Evolutionary conservation across 2,888 invertebrate genomes (phyloP), one percentile per base, ranked within the genome.

Genomic region (Apocheima hispidaria): DNA sequence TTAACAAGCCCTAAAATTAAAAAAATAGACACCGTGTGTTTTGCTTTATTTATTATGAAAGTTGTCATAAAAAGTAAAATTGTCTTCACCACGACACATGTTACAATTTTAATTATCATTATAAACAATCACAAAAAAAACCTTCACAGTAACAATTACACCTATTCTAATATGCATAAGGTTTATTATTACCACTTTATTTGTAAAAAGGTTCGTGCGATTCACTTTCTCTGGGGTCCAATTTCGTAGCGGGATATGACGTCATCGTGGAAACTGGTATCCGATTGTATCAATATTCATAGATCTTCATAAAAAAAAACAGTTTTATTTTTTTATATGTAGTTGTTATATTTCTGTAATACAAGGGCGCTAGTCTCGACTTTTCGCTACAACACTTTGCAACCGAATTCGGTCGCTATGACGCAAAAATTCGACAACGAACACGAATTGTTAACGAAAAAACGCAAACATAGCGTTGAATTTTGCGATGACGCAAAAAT

Each of bases 151-250:
- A 10, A 36, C 30, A 14, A 9, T 40, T 7, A 44, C 30, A 14
- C 55, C 40, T 54, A 60, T 38, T 12, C 0, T 9, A n/a, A 44
- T 18, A 21, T 7, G 0, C 1, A 14, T 55, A 60, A 60, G 50
- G 55, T 60, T 44, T 30, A 53, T 6, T 33, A 55, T 60, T 23
- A 41, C 28, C 44, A 5, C 18, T 10, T 6, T 18, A 12, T 14
- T 18, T 36, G 20, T 41, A 12, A 41, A 52, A 49, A 50, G 23
- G 38, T 60, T 49, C 46, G 23, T 12, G 0, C 23, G 21, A 48
- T 53, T 55, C 44, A 65, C 65, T 65, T 65, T 65, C 65, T 54
- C 65, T 46, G 49, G 6, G 23, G 33, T 7, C 53, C 57, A 50
- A 49, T 43, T 41, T 44, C 20, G 43, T 43, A 30, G n/a, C 38